Base-by-base conservation (phyloP, 1,140 invertebrate genomes). In the Zaprionus ornatus region DNA sequence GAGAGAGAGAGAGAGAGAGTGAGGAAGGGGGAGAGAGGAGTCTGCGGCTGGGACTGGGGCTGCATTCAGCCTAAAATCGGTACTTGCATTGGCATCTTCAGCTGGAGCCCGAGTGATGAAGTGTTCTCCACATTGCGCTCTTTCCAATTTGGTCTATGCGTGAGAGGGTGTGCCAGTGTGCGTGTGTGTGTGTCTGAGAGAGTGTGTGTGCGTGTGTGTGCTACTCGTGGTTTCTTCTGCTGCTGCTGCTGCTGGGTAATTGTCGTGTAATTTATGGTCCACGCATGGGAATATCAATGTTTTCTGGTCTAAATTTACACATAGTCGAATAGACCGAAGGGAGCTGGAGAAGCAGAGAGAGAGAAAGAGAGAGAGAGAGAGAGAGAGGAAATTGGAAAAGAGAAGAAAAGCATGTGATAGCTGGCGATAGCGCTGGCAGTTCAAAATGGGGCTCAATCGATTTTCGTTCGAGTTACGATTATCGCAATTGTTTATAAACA, bases 201-300 rank as follows among this genome's bases (percentile, higher is more conserved):
- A 45, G 40, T 37, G 59, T 63, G 40, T 56, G 37, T 76, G 62
- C 19, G n/a, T 61, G 54, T 56, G 45, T 77, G 62, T 23, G 17
- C 56, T 65, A 59, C 64, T 60, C 48, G 37, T 55, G 40, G 65
- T 79, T 64, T 80, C 71, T 74, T 66, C 57, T 59, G 61, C 27
- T 61, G 63, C 61, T 23, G 68, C 64, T 79, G 68, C 65, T 79
- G 79, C 78, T 78, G 70, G 79, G 84, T 87, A 87, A 87, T 87
- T 87, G 80, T 87, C 84, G 62, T 80, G 80, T 87, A 84, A 87
- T 87, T 87, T 87, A 87, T 87, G 74, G 74, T 74, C 71, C 60
- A 82, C 84, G 84, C 79, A 87, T 87, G 84, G 84, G 84, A 87
- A 88, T 87, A 87, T 87, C 84, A 88, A 87, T 88, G 84, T 78